Percentiles rank a stretch among this genome's conserved stretches.
These are phyloP conservation scores for Taurulus bubalis DNA, from an alignment of 2,113 vertebrate genomes.

Conservation along the genomic window DNA sequence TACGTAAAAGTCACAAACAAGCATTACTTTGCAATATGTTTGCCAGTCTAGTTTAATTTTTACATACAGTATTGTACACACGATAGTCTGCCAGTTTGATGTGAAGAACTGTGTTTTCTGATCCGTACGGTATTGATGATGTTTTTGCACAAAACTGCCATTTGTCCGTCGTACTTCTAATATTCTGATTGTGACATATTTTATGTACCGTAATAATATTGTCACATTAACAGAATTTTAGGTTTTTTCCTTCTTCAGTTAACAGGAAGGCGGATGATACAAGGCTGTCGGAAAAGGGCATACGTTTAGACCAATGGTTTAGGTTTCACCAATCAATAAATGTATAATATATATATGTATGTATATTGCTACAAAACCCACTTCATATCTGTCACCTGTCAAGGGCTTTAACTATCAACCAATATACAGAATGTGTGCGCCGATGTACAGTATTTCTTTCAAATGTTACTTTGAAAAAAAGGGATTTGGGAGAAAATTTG, in stretches of 20 bases:
- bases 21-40: not conserved
- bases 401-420: conserved; percentile 1
- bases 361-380: not conserved
- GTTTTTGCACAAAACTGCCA: conserved; percentile 73
- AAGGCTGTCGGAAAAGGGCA: not conserved
- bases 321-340: conserved; percentile 10
- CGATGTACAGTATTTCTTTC: not conserved
- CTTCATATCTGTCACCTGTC: not conserved
- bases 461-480: not conserved
- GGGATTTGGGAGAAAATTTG: not conserved
- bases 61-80: conserved; percentile 7
- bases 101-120: conserved; percentile 41
- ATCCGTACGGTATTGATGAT: conserved; percentile 37
- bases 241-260: not conserved
- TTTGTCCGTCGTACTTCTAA: conserved; percentile 55
- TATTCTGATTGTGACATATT: conserved; percentile 43
- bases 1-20: conserved; percentile 1
- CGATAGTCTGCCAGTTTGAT: conserved; percentile 36
- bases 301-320: not conserved
- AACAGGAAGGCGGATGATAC: not conserved
- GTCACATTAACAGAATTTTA: not conserved
- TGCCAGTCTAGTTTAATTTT: conserved; percentile 10
- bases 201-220: conserved; percentile 24
- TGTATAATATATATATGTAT: not conserved
- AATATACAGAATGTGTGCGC: not conserved